Conservation (phyloP, 2,888 invertebrate genomes). For the Xanthia icteritia region DNA sequence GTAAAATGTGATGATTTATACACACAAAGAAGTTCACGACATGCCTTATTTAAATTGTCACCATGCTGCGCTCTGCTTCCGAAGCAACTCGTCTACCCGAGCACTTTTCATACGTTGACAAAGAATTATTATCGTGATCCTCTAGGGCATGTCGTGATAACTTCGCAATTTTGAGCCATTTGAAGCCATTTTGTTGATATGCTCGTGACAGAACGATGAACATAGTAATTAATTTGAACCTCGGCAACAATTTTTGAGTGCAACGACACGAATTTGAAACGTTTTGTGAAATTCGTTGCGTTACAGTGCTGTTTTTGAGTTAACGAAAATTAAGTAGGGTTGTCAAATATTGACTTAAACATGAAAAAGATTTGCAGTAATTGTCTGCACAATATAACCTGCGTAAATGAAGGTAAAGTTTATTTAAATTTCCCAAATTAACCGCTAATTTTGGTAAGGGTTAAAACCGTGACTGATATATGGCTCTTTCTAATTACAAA, state of each 20-base stretch:
- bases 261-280: constrained; percentile 58
- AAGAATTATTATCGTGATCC: constrained; percentile 52
- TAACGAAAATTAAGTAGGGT: neutral
- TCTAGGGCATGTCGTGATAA: constrained; percentile 61
- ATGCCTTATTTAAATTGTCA: neutral
- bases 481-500: constrained; percentile 32
- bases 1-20: neutral
- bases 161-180: constrained; percentile 63
- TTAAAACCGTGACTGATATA: constrained; percentile 46
- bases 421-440: neutral
- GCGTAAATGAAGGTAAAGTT: neutral
- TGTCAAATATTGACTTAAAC: neutral
- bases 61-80: constrained; percentile 13
- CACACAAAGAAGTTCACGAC: neutral
- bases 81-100: constrained; percentile 26
- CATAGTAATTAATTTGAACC: constrained; percentile 64
- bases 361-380: neutral
- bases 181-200: constrained; percentile 55
- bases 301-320: constrained; percentile 28
- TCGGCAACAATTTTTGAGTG: constrained; percentile 54
- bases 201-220: constrained; percentile 66
- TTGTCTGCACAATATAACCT: neutral
- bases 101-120: constrained; percentile 40
- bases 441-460: constrained; percentile 48
- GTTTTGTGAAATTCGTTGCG: constrained; percentile 42